phyloP scores from a whole-genome alignment of 53 echinoderm and acorn worm species.

The Paracentrotus lividus region DNA sequence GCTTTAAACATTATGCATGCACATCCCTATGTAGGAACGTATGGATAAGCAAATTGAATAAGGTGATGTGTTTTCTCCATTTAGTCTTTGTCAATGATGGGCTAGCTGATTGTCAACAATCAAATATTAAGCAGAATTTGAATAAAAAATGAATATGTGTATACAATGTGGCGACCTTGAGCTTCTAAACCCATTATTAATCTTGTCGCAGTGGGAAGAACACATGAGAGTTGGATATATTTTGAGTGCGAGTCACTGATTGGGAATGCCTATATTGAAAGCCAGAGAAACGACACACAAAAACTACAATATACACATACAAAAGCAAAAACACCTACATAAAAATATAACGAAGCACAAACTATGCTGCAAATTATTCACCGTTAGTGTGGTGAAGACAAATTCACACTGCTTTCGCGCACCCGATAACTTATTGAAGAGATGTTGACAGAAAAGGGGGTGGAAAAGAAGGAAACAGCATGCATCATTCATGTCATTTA shows the following conservation, averaged over 20 bases:
- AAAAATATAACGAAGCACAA: not conserved
- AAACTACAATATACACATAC: not conserved
- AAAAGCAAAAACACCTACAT: not conserved
- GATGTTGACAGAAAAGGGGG: constrained; percentile 1
- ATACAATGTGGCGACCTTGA: not conserved
- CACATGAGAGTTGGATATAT: not conserved
- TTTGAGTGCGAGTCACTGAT: not conserved
- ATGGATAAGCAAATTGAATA: too few species aligned
- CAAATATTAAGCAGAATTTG: not conserved
- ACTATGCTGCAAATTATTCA: not conserved
- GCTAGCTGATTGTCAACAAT: not conserved
- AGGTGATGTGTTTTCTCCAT: not conserved
- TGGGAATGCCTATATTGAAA: not conserved
- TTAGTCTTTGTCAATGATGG: not conserved
- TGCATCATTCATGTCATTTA: constrained; percentile 55
- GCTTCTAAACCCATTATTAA: not conserved
- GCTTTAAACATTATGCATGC: too few species aligned
- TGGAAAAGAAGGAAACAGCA: not conserved
- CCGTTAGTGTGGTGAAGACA: not conserved
- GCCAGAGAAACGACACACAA: not conserved
- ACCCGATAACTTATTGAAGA: not conserved
- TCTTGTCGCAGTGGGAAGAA: not conserved
- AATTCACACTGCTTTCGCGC: not conserved
- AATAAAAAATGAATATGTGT: not conserved
- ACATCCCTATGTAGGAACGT: too few species aligned